Conservation (phyloP, 2,113 vertebrate species). For the Podarcis cretensis region DNA sequence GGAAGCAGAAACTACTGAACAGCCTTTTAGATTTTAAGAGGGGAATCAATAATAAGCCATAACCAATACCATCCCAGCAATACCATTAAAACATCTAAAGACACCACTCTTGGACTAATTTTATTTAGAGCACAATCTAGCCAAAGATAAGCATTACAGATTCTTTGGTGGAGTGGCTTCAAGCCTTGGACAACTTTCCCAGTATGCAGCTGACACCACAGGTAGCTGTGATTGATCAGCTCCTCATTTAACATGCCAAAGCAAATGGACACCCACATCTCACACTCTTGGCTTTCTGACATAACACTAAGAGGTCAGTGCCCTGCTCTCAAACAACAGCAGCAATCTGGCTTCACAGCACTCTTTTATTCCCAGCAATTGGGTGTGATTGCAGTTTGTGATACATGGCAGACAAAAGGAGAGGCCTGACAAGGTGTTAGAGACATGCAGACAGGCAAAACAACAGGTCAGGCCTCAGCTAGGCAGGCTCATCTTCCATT, state of each 20-base stretch:
- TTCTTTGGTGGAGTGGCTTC: neutral
- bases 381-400: neutral
- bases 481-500: neutral
- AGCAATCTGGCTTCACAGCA: conserved; percentile 1
- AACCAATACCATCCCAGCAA: neutral
- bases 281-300: conserved; percentile 1
- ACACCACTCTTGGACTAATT: neutral
- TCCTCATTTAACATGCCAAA: neutral
- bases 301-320: conserved; percentile 22
- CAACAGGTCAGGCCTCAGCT: conserved; percentile 15
- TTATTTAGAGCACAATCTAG: neutral
- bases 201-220: neutral
- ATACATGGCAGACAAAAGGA: conserved; percentile 19
- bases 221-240: fast-evolving
- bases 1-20: neutral
- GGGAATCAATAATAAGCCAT: neutral
- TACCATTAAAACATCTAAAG: neutral
- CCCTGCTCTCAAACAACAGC: neutral
- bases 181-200: neutral
- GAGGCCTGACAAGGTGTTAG: conserved; percentile 31
- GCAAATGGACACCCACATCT: conserved; percentile 1
- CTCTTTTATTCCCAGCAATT: neutral
- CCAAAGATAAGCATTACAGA: neutral
- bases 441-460: conserved; percentile 29
- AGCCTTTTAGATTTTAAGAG: neutral